A percentile compares a stretch with the other conserved stretches of the same genome.
Conservation (phyloP, 64 coral and sea anemone species). For the Porites lutea region DNA sequence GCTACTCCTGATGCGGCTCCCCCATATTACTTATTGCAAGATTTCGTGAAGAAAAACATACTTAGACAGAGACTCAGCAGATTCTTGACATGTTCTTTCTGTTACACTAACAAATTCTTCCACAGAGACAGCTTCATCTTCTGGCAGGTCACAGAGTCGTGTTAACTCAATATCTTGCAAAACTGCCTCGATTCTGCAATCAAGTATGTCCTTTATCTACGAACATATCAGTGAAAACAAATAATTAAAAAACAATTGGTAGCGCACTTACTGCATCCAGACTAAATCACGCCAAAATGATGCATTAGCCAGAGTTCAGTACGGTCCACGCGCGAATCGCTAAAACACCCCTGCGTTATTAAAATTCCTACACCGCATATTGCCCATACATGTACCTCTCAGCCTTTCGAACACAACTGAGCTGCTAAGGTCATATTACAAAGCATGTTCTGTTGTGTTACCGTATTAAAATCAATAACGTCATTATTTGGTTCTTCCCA, state of each 20-base stretch:
- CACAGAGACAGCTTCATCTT: conserved; percentile 91
- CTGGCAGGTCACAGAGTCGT: conserved; percentile 80
- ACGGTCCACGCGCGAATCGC: no score
- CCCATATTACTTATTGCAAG: no score
- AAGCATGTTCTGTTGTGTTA: no score
- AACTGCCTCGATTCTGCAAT: conserved; percentile 92
- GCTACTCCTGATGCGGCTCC: no score
- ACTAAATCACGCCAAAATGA: background rate
- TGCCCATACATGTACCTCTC: no score
- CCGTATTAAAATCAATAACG: no score
- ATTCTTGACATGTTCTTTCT: conserved; percentile 62
- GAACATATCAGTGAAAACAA: background rate
- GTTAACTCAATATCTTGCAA: conserved; percentile 83
- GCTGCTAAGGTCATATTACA: no score
- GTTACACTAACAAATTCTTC: conserved; percentile 87
- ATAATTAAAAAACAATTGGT: background rate
- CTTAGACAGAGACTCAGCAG: conserved; percentile 85
- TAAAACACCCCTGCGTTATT: no score
- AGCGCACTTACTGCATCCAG: background rate
- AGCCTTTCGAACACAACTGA: no score
- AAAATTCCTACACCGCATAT: no score
- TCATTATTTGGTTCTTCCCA: no score
- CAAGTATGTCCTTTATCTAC: conserved; percentile 94
- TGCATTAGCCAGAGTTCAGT: no score
- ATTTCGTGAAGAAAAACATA: background rate